These are phyloP conservation scores for Pandemis heparana DNA, from an alignment of 2,888 invertebrate genomes.

Conservation along the genomic window DNA sequence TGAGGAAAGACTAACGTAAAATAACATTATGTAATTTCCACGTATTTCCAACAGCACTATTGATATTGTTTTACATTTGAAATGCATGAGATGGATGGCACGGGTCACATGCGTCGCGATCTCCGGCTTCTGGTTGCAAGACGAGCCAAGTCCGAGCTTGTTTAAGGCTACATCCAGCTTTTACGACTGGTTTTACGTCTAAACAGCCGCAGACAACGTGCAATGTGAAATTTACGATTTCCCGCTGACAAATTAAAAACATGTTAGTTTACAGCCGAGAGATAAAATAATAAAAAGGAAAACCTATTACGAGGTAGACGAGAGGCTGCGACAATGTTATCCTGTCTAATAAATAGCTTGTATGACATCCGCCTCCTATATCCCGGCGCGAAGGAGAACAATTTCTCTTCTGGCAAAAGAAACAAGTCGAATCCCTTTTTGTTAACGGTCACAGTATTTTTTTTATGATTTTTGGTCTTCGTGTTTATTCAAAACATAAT, in stretches of 20 bases:
- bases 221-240: constrained; percentile 75
- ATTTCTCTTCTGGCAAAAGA: constrained; percentile 71
- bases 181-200: constrained; percentile 71
- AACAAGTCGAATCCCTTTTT: constrained; percentile 77
- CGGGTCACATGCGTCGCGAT: constrained; percentile 51
- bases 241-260: constrained; percentile 81
- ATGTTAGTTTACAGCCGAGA: constrained; percentile 78
- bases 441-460: constrained; percentile 68
- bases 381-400: constrained; percentile 72
- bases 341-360: constrained; percentile 79
- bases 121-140: constrained; percentile 51
- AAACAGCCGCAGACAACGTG: constrained; percentile 63
- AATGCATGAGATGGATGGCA: constrained; percentile 57
- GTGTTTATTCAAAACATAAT: neutral
- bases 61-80: constrained; percentile 32
- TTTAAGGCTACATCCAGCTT: constrained; percentile 64
- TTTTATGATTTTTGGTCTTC: constrained; percentile 33
- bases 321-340: constrained; percentile 77
- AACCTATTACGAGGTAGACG: constrained; percentile 74
- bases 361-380: constrained; percentile 74
- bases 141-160: constrained; percentile 49
- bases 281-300: constrained; percentile 78
- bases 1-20: neutral
- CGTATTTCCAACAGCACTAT: constrained; percentile 25
- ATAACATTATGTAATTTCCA: neutral